Evolutionary conservation across 64 coral and sea anemone genomes (phyloP), one percentile per base, ranked within the genome.

Genomic region (Pocillopora damicornis): DNA sequence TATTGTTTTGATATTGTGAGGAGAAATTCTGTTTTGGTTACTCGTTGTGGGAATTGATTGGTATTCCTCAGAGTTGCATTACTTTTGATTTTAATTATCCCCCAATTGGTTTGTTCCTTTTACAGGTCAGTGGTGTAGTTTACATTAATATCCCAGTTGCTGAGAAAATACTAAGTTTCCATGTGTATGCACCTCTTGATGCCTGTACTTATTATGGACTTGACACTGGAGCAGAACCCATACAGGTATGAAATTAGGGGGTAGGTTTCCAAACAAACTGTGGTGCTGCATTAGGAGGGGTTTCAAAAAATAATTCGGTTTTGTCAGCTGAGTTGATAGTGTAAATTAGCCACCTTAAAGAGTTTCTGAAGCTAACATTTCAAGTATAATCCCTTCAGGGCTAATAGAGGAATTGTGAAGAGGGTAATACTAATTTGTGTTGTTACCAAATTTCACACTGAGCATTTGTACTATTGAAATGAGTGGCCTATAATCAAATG

Each of bases 141-240:
- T 98, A 87, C 15, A 76, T 98, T 18, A 94, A 82, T 75, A 86
- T 83, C 9, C 87, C 91, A 67, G 75, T 89, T 57, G 87, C 86
- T 34, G 78, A 88, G 22, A 91, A 91, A 74, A 88, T 98, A 23
- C 66, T 98, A 12, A 76, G 62, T 38, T 77, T 98, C 4, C 89
- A 92, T 78, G 74, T 23, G 45, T 92, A 76, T 74, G 77, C 95
- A 9, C 89, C 89, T 62, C 89, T 98, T 34, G 95, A 98, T 87
- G 92, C 92, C 11, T 92, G 95, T 20, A 98, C 95, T 17, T 98
- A 98, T 38, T 94, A 94, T 76, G 95, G 95, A 25, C 87, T 98
- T 30, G 95, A 98, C 36, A 94, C 89, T 78, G 95, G 95, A 26
- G 95, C 92, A 25, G 72, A 94, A 16, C 95, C 95, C 3, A 89